Percentiles rank a stretch among this genome's conserved stretches.
These are phyloP conservation scores for Nymphalis io DNA, from an alignment of 1,140 invertebrate genomes.

Conservation along the genomic window DNA sequence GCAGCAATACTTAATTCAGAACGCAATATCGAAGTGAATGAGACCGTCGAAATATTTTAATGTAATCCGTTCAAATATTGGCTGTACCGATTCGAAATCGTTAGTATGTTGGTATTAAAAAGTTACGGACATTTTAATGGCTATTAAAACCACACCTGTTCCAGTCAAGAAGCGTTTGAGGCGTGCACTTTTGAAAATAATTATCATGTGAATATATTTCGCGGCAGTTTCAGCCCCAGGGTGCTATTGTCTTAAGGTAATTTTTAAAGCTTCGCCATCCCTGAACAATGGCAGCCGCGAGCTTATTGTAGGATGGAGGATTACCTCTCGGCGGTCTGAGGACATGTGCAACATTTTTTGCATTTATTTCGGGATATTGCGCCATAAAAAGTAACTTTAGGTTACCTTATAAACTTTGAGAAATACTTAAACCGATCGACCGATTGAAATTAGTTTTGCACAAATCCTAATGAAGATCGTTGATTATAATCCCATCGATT, in stretches of 20 bases:
- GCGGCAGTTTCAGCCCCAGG: slow-evolving; percentile 62
- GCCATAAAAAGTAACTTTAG: neutral
- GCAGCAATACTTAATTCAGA: slow-evolving; percentile 12
- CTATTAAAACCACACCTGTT: slow-evolving; percentile 69
- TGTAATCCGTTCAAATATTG: slow-evolving; percentile 31
- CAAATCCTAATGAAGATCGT: slow-evolving; percentile 26
- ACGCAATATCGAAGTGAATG: slow-evolving; percentile 7
- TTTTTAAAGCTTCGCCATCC: slow-evolving; percentile 75
- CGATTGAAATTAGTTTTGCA: slow-evolving; percentile 22
- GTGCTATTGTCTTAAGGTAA: slow-evolving; percentile 77
- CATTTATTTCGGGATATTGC: slow-evolving; percentile 11
- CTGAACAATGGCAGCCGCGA: slow-evolving; percentile 68
- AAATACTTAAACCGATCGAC: neutral
- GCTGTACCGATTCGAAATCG: slow-evolving; percentile 23
- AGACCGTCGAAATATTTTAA: slow-evolving; percentile 37
- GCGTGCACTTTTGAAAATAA: slow-evolving; percentile 58
- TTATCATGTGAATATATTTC: slow-evolving; percentile 63
- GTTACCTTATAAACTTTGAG: neutral
- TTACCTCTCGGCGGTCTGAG: slow-evolving; percentile 39
- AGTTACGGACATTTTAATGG: slow-evolving; percentile 39
- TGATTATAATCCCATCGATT: slow-evolving; percentile 21
- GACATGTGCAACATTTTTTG: slow-evolving; percentile 38
- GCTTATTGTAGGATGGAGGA: slow-evolving; percentile 32
- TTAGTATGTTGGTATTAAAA: slow-evolving; percentile 39
- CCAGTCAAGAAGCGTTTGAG: slow-evolving; percentile 57